Percentiles rank a stretch among this genome's conserved stretches.
Conservation (phyloP, 2,113 vertebrate species). For the Sclerurus mexicanus region DNA sequence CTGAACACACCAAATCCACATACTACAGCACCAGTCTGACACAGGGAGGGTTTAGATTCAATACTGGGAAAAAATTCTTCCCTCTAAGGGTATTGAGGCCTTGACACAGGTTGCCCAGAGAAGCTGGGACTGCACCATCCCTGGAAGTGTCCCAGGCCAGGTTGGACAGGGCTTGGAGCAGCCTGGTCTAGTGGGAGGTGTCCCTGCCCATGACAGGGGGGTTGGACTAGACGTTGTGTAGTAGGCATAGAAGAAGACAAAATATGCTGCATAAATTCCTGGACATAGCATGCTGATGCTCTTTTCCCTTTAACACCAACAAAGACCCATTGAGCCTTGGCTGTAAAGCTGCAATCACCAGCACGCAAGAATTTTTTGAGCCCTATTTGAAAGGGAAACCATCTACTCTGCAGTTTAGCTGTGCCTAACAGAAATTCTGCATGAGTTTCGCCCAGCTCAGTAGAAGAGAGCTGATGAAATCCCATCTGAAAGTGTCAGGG, state of each 20-base stretch:
- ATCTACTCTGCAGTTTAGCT: background rate
- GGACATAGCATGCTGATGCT: background rate
- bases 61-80: background rate
- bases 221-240: background rate
- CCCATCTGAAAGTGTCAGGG: background rate
- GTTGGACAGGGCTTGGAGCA: fast-evolving
- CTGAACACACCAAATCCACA: background rate
- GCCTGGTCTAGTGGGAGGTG: fast-evolving
- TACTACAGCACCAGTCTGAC: background rate
- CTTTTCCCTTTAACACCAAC: background rate
- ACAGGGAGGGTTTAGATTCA: background rate
- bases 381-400: background rate
- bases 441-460: background rate
- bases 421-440: background rate
- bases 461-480: background rate
- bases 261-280: background rate
- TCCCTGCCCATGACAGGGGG: too few species aligned
- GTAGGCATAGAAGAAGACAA: background rate
- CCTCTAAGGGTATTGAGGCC: background rate
- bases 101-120: background rate
- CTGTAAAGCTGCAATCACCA: background rate
- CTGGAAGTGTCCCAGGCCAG: background rate
- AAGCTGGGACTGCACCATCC: background rate
- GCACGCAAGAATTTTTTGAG: background rate
- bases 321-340: background rate